phyloP scores from a whole-genome alignment of 2,888 invertebrate genomes.

The Neoscelio sp. region DNA sequence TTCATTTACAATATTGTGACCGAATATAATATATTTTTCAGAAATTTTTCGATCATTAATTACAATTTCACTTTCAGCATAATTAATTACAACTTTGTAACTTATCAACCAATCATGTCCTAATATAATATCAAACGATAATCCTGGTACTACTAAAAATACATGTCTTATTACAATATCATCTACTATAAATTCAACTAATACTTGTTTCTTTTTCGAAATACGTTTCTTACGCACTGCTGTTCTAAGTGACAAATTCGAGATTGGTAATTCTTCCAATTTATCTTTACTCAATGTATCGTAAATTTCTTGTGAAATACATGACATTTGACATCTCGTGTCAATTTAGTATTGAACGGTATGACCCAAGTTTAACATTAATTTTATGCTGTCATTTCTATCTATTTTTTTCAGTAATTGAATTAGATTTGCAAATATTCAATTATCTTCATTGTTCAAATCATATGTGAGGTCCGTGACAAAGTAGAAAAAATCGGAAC shows the following conservation, averaged over 20 bases:
- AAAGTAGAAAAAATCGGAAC: neutral
- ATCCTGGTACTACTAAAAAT: too few species aligned
- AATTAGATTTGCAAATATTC: too few species aligned
- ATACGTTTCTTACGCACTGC: constrained; percentile 7
- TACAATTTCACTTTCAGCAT: neutral
- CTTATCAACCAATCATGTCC: constrained; percentile 58
- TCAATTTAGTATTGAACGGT: neutral
- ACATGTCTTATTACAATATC: too few species aligned
- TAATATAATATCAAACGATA: constrained; percentile 45
- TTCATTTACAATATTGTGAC: too few species aligned
- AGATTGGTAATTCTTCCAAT: neutral
- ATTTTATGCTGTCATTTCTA: too few species aligned
- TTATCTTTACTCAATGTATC: neutral
- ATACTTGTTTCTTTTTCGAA: constrained; percentile 14
- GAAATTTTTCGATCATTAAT: neutral
- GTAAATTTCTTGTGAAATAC: constrained; percentile 5
- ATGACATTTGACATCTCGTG: constrained; percentile 11
- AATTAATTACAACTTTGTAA: constrained; percentile 48
- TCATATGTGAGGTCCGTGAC: neutral
- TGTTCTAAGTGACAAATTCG: neutral
- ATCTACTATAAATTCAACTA: constrained; percentile 17
- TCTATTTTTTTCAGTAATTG: too few species aligned
- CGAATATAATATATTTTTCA: too few species aligned
- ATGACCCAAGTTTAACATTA: too few species aligned
- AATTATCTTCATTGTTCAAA: too few species aligned